Conservation (phyloP, 1,140 invertebrate genomes). For the Drosophila baimaii region DNA sequence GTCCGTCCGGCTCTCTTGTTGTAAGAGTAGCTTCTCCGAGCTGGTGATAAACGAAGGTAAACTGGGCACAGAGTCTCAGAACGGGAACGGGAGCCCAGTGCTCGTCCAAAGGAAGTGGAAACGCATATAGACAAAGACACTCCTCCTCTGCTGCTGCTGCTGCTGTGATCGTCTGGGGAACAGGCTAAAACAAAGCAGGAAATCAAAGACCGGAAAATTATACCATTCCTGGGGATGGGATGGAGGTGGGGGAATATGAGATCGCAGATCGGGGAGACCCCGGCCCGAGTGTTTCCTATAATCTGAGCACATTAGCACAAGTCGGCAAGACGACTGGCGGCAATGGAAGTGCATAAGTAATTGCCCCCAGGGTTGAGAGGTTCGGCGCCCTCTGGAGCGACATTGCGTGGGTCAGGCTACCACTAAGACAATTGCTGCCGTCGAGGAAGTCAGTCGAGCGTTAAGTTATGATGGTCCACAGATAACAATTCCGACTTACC, state of each 20-base stretch:
- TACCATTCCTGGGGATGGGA: conserved; percentile 31
- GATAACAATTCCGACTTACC: conserved; percentile 51
- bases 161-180: conserved; percentile 29
- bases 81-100: conserved; percentile 37
- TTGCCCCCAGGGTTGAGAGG: conserved; percentile 54
- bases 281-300: conserved; percentile 53
- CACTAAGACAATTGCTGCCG: conserved; percentile 69
- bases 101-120: conserved; percentile 68
- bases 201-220: conserved; percentile 80
- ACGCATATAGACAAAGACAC: conserved; percentile 67
- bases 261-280: not conserved
- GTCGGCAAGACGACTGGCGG: conserved; percentile 20
- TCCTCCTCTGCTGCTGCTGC: conserved; percentile 11
- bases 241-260: not conserved
- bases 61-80: conserved; percentile 29
- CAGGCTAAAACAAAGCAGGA: conserved; percentile 77
- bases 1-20: conserved; percentile 44
- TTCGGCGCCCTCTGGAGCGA: conserved; percentile 59
- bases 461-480: conserved; percentile 70
- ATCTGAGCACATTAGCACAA: conserved; percentile 78
- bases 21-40: conserved; percentile 5
- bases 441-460: conserved; percentile 61
- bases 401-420: conserved; percentile 71
- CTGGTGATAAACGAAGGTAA: conserved; percentile 58
- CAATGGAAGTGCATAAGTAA: conserved; percentile 63